Percentiles rank a stretch among this genome's conserved stretches.
phyloP scores from a whole-genome alignment of 1,140 invertebrate genomes.

The Drosophila bocki region DNA sequence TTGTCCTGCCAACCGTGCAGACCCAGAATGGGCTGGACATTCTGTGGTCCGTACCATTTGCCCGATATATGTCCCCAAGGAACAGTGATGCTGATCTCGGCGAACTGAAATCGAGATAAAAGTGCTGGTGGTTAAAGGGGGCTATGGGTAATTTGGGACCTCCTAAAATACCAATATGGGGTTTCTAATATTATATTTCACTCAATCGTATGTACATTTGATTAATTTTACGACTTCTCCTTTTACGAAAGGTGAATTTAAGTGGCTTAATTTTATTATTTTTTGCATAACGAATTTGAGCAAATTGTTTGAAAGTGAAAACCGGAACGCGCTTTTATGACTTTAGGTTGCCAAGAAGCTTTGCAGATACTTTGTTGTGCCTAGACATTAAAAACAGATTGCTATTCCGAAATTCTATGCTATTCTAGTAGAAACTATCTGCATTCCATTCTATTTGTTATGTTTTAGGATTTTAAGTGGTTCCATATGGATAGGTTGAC shows the following conservation, averaged over 20 bases:
- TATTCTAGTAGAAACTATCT: not conserved
- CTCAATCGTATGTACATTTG: not conserved
- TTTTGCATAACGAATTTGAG: not conserved
- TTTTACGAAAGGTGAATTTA: not conserved
- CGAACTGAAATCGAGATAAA: constrained; percentile 72
- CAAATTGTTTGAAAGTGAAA: constrained; percentile 1
- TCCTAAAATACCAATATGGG: too few relatives aligned
- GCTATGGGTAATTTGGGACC: too few relatives aligned
- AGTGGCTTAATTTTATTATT: not conserved
- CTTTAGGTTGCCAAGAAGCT: not conserved
- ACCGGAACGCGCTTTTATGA: constrained; percentile 10
- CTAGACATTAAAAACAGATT: not conserved
- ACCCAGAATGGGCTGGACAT: constrained; percentile 88
- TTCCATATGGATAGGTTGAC: not conserved
- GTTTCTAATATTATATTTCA: not conserved
- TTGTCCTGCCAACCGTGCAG: constrained; percentile 93
- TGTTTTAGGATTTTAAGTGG: not conserved
- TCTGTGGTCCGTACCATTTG: constrained; percentile 89
- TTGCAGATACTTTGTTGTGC: not conserved
- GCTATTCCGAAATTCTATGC: not conserved
- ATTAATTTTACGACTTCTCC: not conserved
- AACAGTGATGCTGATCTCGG: constrained; percentile 91
- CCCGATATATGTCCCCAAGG: constrained; percentile 92
- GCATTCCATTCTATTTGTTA: not conserved
- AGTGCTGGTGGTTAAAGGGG: too few relatives aligned